Conservation (phyloP, 2,888 invertebrate species). For the Tiliacea aurago region DNA sequence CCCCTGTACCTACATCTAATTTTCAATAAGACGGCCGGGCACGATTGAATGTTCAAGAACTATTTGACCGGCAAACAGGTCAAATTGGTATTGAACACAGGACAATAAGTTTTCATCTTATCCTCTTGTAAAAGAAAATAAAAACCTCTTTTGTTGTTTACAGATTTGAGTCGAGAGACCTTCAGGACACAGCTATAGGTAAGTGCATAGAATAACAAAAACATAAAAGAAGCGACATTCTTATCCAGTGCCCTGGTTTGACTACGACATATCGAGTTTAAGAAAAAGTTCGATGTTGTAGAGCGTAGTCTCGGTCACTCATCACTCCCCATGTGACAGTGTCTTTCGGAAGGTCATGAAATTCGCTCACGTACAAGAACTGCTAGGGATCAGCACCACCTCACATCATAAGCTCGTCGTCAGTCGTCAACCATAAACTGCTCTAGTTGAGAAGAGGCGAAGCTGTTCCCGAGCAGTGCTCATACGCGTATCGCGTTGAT, state of each 20-base stretch:
- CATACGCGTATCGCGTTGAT: background rate
- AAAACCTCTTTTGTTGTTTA: constrained; percentile 28
- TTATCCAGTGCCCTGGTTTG: background rate
- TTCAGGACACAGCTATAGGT: constrained; percentile 19
- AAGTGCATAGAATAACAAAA: constrained; percentile 22
- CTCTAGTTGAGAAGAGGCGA: background rate
- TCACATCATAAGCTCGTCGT: background rate
- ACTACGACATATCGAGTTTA: background rate
- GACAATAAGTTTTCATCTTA: constrained; percentile 27
- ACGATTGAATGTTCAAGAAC: background rate
- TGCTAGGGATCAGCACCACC: background rate
- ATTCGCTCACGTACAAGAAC: background rate
- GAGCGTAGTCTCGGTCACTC: too few relatives aligned
- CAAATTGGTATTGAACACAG: background rate
- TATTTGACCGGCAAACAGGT: background rate
- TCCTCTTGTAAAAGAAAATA: constrained; percentile 7
- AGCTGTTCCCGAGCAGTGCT: too few relatives aligned
- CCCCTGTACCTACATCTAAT: too few relatives aligned
- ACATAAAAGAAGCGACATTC: constrained; percentile 5
- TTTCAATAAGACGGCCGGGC: background rate
- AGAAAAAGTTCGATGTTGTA: too few relatives aligned
- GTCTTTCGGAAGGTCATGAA: too few relatives aligned
- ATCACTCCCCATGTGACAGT: too few relatives aligned
- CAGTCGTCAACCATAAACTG: background rate
- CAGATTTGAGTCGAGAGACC: constrained; percentile 37